Base-by-base conservation (phyloP, 2,113 vertebrate species). In the Oxyura jamaicensis region DNA sequence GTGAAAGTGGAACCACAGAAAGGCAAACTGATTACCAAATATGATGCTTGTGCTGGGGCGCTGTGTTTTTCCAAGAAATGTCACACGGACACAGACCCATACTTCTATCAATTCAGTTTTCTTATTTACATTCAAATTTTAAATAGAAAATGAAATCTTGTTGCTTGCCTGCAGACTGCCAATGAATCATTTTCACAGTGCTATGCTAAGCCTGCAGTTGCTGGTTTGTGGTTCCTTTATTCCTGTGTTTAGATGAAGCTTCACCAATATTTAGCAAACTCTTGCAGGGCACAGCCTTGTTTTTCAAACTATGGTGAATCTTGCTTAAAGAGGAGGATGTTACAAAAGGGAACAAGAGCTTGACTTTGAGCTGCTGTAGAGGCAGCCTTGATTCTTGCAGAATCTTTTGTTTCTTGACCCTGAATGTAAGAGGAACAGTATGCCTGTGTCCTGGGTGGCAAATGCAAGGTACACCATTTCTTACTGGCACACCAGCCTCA, bases 181-280 rank as follows among this genome's bases (percentile, higher is more conserved):
- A 75, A 2, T 44, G 52, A 81, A 10, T 75, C 0, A 5, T 46
- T 91, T 80, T 69, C n/a, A 39, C n/a, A 23, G 12, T 29, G 35
- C 58, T 50, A 0, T 36, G 35, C 26, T 26, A 72, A 83, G 2
- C 18, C 31, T 50, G 42, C 68, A 13, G 25, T 68, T 88, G 67
- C 59, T 91, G 76, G 29, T 28, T 90, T 50, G 33, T 72, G 62
- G 52, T 55, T 26, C 19, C 28, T 85, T 26, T 74, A 46, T 63
- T 68, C 19, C 31, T 67, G 16, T 83, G 28, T 78, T 88, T 83
- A 83, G 76, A 78, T 88, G 42, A 63, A 90, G 60, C 80, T 81
- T 65, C 65, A 83, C 83, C 68, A 60, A 44, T 31, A 31, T 93
- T 91, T 60, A 91, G 83, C 83, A 95, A 88, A 75, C 3, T 14